These are phyloP conservation scores for Agrochola circellaris DNA, from an alignment of 2,888 invertebrate species.

Conservation along the genomic window DNA sequence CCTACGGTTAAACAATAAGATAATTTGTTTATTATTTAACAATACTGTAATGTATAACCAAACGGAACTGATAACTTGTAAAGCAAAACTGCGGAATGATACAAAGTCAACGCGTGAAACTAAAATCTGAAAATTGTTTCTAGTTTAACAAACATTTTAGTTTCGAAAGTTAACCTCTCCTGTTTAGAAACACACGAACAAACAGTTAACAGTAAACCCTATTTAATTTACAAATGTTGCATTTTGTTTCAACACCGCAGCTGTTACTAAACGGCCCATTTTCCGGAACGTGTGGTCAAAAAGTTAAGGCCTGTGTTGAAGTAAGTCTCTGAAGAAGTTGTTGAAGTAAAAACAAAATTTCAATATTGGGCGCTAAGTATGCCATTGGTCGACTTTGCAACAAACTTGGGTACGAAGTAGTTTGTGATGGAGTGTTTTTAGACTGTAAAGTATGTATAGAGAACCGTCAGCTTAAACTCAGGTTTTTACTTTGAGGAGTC, in stretches of 20 bases:
- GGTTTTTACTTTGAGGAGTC: neutral
- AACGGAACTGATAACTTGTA: neutral
- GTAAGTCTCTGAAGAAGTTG: conserved; percentile 26
- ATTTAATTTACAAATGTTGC: conserved; percentile 51
- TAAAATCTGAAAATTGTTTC: conserved; percentile 17
- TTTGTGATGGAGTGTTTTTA: conserved; percentile 31
- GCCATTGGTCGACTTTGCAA: conserved; percentile 30
- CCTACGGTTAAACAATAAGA: conserved; percentile 2
- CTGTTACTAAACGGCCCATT: conserved; percentile 33
- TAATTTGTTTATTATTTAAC: conserved; percentile 13
- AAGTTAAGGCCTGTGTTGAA: conserved; percentile 33
- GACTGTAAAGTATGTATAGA: conserved; percentile 1
- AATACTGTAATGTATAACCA: neutral
- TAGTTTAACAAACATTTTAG: conserved; percentile 31
- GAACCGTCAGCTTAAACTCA: neutral
- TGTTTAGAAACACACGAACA: conserved; percentile 24
- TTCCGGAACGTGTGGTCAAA: conserved; percentile 40
- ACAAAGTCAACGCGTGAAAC: conserved; percentile 11
- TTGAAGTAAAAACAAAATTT: conserved; percentile 39
- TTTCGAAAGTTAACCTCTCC: conserved; percentile 32
- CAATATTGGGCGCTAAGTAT: conserved; percentile 41
- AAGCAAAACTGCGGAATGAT: neutral
- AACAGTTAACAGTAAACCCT: conserved; percentile 4
- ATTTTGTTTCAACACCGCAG: conserved; percentile 40
- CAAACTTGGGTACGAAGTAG: conserved; percentile 25